Evolutionary conservation across 1,140 invertebrate genomes (phyloP).

Genomic region (Eubasilissa regina): DNA sequence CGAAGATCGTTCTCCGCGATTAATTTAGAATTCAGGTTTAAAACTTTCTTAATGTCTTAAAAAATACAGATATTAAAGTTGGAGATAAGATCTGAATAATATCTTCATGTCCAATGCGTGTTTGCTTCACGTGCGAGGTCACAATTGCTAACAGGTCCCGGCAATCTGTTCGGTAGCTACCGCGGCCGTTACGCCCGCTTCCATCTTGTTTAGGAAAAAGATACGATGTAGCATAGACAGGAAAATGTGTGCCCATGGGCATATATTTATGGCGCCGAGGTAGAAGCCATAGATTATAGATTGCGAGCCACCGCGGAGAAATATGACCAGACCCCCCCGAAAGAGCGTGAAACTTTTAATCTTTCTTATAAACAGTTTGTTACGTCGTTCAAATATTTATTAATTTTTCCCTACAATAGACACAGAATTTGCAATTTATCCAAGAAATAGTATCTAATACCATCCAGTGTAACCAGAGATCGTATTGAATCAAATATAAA

Average conservation of each 20-base stretch:
- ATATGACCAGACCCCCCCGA: background rate
- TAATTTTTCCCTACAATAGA: background rate
- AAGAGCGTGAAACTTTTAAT: background rate
- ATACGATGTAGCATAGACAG: slow-evolving; percentile 1
- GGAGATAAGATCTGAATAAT: no score
- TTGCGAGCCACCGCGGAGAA: no score
- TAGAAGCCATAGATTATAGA: no score
- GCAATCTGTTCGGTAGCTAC: background rate
- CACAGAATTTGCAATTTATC: no score
- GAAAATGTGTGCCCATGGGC: slow-evolving; percentile 27
- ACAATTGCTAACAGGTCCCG: background rate
- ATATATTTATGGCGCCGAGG: background rate
- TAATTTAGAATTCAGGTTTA: no score
- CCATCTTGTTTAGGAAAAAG: slow-evolving; percentile 32
- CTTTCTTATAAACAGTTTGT: background rate
- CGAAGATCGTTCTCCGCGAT: no score
- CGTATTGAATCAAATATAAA: no score
- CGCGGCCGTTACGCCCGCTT: slow-evolving; percentile 7
- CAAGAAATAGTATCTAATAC: no score
- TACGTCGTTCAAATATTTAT: background rate
- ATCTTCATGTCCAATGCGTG: background rate
- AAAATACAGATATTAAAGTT: no score
- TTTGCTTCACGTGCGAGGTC: slow-evolving; percentile 1
- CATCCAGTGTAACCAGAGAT: no score
- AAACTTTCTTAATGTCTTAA: no score